Conservation (phyloP, 2,888 invertebrate species). For the Pammene aurita region DNA sequence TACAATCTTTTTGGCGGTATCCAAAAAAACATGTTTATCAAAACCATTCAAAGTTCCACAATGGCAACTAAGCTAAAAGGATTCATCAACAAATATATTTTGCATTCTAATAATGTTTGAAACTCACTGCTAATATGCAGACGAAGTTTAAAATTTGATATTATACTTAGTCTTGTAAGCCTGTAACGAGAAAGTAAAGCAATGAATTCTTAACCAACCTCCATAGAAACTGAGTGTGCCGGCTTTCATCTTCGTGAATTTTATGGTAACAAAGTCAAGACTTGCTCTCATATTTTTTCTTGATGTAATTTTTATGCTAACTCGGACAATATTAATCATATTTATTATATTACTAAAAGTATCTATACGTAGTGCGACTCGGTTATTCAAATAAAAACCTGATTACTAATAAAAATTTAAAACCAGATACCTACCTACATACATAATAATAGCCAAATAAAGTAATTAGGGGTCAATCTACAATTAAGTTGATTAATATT, state of each 20-base stretch:
- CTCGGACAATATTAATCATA: background rate
- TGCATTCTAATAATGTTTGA: slow-evolving; percentile 2
- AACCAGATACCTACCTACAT: too few relatives aligned
- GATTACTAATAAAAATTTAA: too few relatives aligned
- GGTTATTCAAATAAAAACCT: too few relatives aligned
- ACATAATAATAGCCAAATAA: too few relatives aligned
- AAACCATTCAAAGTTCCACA: background rate
- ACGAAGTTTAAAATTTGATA: slow-evolving; percentile 25
- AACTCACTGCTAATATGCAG: slow-evolving; percentile 17
- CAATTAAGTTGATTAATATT: too few relatives aligned
- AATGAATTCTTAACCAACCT: slow-evolving; percentile 31
- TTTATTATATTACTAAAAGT: background rate
- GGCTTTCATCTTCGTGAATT: slow-evolving; percentile 28
- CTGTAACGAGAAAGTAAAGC: slow-evolving; percentile 27
- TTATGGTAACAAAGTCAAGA: slow-evolving; percentile 21
- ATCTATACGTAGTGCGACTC: too few relatives aligned
- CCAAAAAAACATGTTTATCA: too few relatives aligned
- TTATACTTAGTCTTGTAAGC: slow-evolving; percentile 9
- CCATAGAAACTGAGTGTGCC: slow-evolving; percentile 6
- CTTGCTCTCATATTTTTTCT: slow-evolving; percentile 2
- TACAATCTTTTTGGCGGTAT: too few relatives aligned
- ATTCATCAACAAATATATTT: background rate
- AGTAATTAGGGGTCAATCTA: too few relatives aligned
- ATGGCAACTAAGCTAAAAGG: background rate
- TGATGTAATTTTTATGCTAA: slow-evolving; percentile 2